Evolutionary conservation across 2,888 invertebrate genomes (phyloP).

Genomic region (Heliconius hortense): DNA sequence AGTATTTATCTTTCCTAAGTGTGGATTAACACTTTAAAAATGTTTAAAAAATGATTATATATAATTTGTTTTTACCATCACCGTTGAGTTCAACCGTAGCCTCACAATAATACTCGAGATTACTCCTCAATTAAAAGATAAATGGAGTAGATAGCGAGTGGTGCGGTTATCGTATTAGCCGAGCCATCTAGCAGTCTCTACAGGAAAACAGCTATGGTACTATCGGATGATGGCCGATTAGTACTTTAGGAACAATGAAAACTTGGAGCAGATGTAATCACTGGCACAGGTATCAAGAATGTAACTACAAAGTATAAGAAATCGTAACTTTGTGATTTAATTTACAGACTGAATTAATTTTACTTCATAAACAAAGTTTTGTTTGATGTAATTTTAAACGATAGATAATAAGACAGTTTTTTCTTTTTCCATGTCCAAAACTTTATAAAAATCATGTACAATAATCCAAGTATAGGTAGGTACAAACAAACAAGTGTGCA

Average conservation of each 20-base stretch:
- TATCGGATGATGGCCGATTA: conserved; percentile 22
- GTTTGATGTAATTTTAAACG: background rate
- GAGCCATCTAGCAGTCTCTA: conserved; percentile 20
- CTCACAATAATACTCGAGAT: conserved; percentile 31
- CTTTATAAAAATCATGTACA: background rate
- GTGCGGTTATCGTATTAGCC: conserved; percentile 33
- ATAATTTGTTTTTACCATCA: conserved; percentile 3
- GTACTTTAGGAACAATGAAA: conserved; percentile 22
- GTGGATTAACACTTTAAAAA: too few species aligned
- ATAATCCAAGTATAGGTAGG: background rate
- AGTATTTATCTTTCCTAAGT: too few species aligned
- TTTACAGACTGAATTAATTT: too few species aligned
- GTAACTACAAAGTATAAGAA: background rate
- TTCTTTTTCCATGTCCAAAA: background rate
- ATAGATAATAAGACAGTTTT: background rate
- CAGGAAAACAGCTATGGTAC: conserved; percentile 22
- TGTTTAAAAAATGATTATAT: too few species aligned
- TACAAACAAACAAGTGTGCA: background rate
- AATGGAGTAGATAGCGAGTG: conserved; percentile 46
- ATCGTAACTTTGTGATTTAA: background rate
- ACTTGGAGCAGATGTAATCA: conserved; percentile 5
- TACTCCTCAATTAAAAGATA: conserved; percentile 57
- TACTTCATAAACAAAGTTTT: too few species aligned
- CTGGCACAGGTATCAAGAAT: background rate
- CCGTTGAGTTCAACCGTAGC: conserved; percentile 5